Base-by-base conservation (phyloP, 2,113 vertebrate species). In the Mungos mungo region DNA sequence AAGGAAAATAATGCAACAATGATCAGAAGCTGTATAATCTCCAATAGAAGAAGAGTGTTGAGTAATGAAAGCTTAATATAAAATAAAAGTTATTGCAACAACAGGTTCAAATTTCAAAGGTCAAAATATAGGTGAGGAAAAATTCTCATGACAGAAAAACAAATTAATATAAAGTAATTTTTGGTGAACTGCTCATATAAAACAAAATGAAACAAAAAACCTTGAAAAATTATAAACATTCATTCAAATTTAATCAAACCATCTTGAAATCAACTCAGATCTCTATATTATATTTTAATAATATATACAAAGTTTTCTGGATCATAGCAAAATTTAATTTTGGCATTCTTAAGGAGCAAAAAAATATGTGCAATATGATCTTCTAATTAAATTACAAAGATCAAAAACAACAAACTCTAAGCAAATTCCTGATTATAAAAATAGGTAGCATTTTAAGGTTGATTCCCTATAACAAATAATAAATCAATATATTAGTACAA, bases 391-490 rank as follows among this genome's bases (percentile, higher is more conserved):
- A 95, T 87, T 71, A 71, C 4, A 90, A 83, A 90, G 52, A 93
- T 95, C 19, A 91, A 96, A 96, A 90, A 95, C 10, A 95, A 80
- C 7, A 80, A 97, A 85, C 18, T 79, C 88, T 60, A 96, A 85
- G 21, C 47, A 16, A 94, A 82, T 94, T 94, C 89, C 50, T 80
- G 29, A 89, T 50, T 38, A 4, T 93, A 60, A 92, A 71, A 98
- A 87, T 7, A n/a, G 16, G n/a, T 80, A 93, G 63, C 25, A 89
- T 84, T 91, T 92, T 84, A 94, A 21, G 29, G 29, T 57, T 84
- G 15, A 81, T 88, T 88, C 65, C 52, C 85, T 14, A 41, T 33
- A 83, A 85, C 50, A 96, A 86, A 91, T 52, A 14, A 88, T 47
- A 25, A 31, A 92, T 35, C 14, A 25, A 45, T 82, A 72, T 71